These are phyloP conservation scores for Elgaria multicarinata DNA, from an alignment of 2,113 vertebrate genomes.

Conservation along the genomic window DNA sequence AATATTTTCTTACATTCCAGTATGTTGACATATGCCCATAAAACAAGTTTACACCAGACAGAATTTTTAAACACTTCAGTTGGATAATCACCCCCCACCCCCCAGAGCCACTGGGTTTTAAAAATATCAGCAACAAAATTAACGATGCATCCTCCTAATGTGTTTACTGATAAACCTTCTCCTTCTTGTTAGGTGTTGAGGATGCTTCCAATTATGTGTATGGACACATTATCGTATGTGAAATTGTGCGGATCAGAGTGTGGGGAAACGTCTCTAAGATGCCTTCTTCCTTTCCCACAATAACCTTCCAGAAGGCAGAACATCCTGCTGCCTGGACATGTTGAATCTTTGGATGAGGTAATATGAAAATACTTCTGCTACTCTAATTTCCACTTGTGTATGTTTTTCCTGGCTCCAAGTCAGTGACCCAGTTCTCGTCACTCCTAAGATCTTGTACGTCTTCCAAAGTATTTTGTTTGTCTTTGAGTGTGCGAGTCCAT, in stretches of 20 bases:
- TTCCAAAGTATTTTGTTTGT: constrained; percentile 67
- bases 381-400: constrained; percentile 74
- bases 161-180: constrained; percentile 10
- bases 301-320: constrained; percentile 62
- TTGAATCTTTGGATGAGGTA: constrained; percentile 71
- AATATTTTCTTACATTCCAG: neutral
- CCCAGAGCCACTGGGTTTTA: neutral
- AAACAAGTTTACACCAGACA: neutral
- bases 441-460: constrained; percentile 63
- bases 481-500: neutral
- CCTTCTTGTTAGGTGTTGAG: constrained; percentile 50
- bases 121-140: neutral
- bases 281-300: constrained; percentile 64
- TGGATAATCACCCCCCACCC: neutral
- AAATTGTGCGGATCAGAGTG: constrained; percentile 60
- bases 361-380: constrained; percentile 72
- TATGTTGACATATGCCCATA: neutral
- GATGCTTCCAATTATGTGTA: constrained; percentile 40
- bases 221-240: constrained; percentile 51
- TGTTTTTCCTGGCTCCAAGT: constrained; percentile 78
- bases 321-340: constrained; percentile 57
- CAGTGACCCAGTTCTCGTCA: constrained; percentile 77
- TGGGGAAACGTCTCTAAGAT: constrained; percentile 64
- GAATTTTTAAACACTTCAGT: neutral
- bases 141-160: neutral